These are phyloP conservation scores for Trichacis sp. DNA, from an alignment of 2,888 invertebrate species.

Conservation along the genomic window DNA sequence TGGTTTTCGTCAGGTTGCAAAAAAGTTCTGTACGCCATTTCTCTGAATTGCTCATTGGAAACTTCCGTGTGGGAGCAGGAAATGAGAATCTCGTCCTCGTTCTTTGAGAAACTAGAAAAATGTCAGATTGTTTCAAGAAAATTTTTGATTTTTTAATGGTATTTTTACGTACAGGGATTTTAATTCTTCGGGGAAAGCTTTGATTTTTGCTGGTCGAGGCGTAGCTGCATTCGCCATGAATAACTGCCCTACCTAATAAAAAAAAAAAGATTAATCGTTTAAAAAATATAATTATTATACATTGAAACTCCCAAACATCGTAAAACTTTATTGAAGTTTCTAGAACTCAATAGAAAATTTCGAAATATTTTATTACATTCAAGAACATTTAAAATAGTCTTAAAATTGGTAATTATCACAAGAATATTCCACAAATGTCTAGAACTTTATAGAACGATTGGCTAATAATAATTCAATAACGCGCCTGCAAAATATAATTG, in stretches of 20 bases:
- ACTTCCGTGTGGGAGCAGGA: slow-evolving; percentile 89
- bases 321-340: no score
- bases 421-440: no score
- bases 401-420: no score
- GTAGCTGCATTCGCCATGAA: slow-evolving; percentile 83
- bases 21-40: slow-evolving; percentile 89
- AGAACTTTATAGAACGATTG: no score
- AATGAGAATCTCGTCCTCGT: slow-evolving; percentile 81
- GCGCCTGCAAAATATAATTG: slow-evolving; percentile 81
- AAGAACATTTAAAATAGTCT: no score
- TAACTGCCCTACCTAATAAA: slow-evolving; percentile 79
- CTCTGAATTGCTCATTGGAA: slow-evolving; percentile 81
- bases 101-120: slow-evolving; percentile 72
- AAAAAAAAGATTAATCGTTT: no score
- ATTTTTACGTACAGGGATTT: slow-evolving; percentile 26
- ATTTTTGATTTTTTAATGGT: slow-evolving; percentile 1
- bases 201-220: slow-evolving; percentile 77
- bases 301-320: no score
- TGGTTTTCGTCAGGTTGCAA: slow-evolving; percentile 83
- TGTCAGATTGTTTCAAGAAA: background rate
- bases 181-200: slow-evolving; percentile 78
- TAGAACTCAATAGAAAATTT: slow-evolving; percentile 15
- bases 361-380: slow-evolving; percentile 7
- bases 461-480: no score
- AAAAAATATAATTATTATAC: no score